phyloP scores from a whole-genome alignment of 2,113 vertebrate species.

The Paraplagusia blochii region DNA sequence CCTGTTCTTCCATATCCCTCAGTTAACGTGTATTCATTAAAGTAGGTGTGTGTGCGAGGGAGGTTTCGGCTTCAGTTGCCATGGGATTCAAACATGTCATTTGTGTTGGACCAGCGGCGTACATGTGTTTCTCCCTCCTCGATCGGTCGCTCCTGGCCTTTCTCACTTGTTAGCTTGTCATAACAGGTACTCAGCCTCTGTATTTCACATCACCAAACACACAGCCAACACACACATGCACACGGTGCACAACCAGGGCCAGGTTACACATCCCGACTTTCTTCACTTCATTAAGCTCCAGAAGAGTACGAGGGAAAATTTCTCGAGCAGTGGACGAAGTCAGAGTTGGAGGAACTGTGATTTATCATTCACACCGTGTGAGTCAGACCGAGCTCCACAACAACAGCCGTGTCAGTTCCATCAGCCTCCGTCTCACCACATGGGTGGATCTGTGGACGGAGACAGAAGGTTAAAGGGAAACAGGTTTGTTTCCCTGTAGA shows the following conservation, averaged over 20 bases:
- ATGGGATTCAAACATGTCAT: conserved; percentile 39
- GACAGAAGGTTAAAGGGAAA: too few relatives aligned
- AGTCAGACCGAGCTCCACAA: too few relatives aligned
- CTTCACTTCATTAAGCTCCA: conserved; percentile 59
- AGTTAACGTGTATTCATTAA: conserved; percentile 45
- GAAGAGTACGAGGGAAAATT: conserved; percentile 19
- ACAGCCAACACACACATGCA: conserved; percentile 14
- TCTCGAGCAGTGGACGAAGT: conserved; percentile 1
- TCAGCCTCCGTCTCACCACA: too few relatives aligned
- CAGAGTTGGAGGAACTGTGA: neutral
- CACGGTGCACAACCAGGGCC: conserved; percentile 19
- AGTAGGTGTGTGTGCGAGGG: conserved; percentile 24
- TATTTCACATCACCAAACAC: conserved; percentile 49
- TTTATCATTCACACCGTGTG: too few relatives aligned
- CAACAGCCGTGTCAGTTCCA: too few relatives aligned
- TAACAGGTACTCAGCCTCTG: conserved; percentile 58
- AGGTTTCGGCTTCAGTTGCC: conserved; percentile 4
- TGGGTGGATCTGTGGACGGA: too few relatives aligned
- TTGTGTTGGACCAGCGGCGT: conserved; percentile 13
- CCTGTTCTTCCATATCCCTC: conserved; percentile 22
- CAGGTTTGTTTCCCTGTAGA: too few relatives aligned
- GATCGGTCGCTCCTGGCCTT: conserved; percentile 61
- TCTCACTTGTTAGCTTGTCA: conserved; percentile 72
- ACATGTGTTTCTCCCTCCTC: conserved; percentile 31
- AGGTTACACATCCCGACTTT: conserved; percentile 44